Conservation (phyloP, 2,113 vertebrate genomes). For the Lipophrys pholis region DNA sequence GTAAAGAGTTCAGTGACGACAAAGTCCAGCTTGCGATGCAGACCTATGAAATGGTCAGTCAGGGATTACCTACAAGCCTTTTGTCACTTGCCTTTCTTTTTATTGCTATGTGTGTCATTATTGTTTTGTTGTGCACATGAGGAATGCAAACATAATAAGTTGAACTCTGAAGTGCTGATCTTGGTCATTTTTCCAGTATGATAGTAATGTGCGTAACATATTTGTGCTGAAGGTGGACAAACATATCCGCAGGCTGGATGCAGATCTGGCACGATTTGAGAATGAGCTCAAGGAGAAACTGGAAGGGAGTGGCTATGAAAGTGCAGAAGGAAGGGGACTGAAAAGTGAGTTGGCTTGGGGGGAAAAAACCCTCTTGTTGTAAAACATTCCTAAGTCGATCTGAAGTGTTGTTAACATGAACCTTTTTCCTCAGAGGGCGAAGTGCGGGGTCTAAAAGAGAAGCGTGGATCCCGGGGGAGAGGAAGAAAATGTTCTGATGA, state of each 20-base stretch:
- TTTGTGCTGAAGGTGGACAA: constrained; percentile 90
- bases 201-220: neutral
- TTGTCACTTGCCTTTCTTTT: neutral
- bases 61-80: neutral
- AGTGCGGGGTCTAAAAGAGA: constrained; percentile 88
- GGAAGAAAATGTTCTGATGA: constrained; percentile 92
- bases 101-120: no score
- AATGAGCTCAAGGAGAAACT: constrained; percentile 98
- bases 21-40: constrained; percentile 99
- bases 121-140: neutral
- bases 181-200: neutral
- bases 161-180: neutral
- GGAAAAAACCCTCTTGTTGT: no score
- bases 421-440: constrained; percentile 82
- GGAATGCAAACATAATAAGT: neutral
- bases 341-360: constrained; percentile 85
- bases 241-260: constrained; percentile 95
- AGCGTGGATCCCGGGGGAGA: constrained; percentile 89
- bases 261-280: constrained; percentile 95
- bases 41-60: constrained; percentile 97
- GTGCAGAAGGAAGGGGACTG: constrained; percentile 81
- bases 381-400: rapidly evolving
- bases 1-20: constrained; percentile 97
- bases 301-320: constrained; percentile 92
- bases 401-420: neutral